Evolutionary conservation across 2,113 vertebrate genomes (phyloP), one percentile per base, ranked within the genome.

Genomic region (Semnornis frantzii): DNA sequence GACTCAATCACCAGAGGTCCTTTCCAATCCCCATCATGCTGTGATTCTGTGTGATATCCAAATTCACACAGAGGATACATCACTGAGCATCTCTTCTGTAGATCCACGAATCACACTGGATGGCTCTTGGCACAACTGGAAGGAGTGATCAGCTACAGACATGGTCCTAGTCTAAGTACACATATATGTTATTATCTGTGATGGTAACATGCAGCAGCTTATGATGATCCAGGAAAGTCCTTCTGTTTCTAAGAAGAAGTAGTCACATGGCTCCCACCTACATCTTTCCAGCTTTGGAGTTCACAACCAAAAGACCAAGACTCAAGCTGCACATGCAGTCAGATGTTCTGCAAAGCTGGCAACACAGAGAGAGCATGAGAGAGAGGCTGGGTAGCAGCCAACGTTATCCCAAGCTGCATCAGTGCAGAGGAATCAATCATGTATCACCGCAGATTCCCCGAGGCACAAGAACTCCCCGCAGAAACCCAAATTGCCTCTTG

Each of bases 151-250:
- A 23, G 30, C 4, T 15, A n/a, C 11, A 12, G 58, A 59, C 33
- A 25, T 5, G 17, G 21, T 12, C 42, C 64, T 17, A 62, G 27
- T 34, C 28, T 27, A 25, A 10, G 15, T 39, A 39, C 37, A 39
- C 37, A 39, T 39, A 16, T 4, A 0, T 5, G 42, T 42, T 4
- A 13, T 21, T 4, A 54, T 3, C 23, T 2, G 7, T 2, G 0
- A 4, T 8, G 0, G 4, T 8, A 62, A 27, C 0, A 0, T 1
- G 13, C 31, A 30, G 46, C 18, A 57, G 24, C 1, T 59, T 59
- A 34, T 31, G 25, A 66, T 9, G 8, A 15, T 46, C 52, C 68
- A 39, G 21, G 17, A 19, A 77, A 77, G 20, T 2, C 15, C 54
- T 78, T 54, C 34, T 10, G 50, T 14, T 82, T 72, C 54, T 44